Evolutionary conservation across 2,888 invertebrate genomes (phyloP).

Genomic region (Emmelina monodactyla): DNA sequence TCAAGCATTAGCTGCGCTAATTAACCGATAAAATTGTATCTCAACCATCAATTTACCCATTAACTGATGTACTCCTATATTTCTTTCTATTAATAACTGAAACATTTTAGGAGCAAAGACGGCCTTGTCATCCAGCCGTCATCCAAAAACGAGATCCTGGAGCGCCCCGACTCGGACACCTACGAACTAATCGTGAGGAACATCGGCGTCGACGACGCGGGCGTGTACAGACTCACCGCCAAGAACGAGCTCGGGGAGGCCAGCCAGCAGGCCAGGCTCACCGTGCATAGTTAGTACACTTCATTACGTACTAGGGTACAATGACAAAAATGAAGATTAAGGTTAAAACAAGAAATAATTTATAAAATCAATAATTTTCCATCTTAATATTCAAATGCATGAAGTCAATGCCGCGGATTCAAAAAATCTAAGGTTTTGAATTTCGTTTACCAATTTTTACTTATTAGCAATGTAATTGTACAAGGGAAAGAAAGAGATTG

Average conservation of each 20-base stretch:
- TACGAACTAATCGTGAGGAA: conserved; percentile 77
- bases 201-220: conserved; percentile 76
- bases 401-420: background rate
- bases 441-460: background rate
- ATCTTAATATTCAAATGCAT: too few relatives aligned
- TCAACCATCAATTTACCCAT: too few relatives aligned
- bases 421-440: background rate
- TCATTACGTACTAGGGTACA: too few relatives aligned
- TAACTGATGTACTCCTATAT: too few relatives aligned
- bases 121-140: conserved; percentile 68
- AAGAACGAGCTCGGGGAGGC: conserved; percentile 80
- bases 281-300: conserved; percentile 73
- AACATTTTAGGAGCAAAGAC: conserved; percentile 65
- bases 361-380: too few relatives aligned
- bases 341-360: too few relatives aligned
- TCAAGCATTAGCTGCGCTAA: too few relatives aligned
- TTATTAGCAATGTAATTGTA: too few relatives aligned
- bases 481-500: too few relatives aligned
- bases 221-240: conserved; percentile 80
- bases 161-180: conserved; percentile 68
- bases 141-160: conserved; percentile 64
- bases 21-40: too few relatives aligned
- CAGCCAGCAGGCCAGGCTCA: conserved; percentile 71
- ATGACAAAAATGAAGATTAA: too few relatives aligned
- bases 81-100: too few relatives aligned